Evolutionary conservation across 2,797 vertebrate species (phyloP), one percentile per base, ranked within the genome.

Genomic region (Ciconia nigra): DNA sequence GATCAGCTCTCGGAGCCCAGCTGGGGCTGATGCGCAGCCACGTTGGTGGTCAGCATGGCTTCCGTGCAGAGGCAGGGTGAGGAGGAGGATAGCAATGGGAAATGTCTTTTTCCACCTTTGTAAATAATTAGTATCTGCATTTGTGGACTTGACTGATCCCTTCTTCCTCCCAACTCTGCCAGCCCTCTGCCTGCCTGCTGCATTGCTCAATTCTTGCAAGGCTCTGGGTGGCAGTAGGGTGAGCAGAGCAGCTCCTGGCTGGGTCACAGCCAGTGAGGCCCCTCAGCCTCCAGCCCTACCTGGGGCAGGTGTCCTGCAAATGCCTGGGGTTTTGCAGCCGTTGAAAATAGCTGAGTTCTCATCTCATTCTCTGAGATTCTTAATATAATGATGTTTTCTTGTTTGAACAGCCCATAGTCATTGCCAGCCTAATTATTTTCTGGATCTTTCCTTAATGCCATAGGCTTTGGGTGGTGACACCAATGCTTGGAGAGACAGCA

Each of bases 31-130:
- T 8, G 55, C 0, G 0, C 59, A 47, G 63, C 44, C 44, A 3
- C 0, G 0, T 6, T 19, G 62, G 49, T 0, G 0, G 7, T 6
- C 10, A 21, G 9, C 6, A 0, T 4, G 14, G 1, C 7, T 26
- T 47, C 52, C 0, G 0, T 29, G 83, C 31, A 24, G 16, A 33
- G 49, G 42, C 41, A 63, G 44, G 7, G 20, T 5, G n/a, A 51
- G 54, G 26, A 51, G 52, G 29, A 73, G 7, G 31, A 3, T 19
- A 15, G 16, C 24, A 55, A 35, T 2, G 28, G 46, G 41, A 69
- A 72, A 51, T 25, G 24, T 7, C 26, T 4, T 51, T 39, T 82
- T 47, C 67, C 28, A 9, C 15, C 55, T 55, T 28, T 47, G 59
- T 79, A 13, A 66, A 35, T 61, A 20, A 13, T 37, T 3, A 8